Base-by-base conservation (phyloP, 2,113 vertebrate genomes). In the Ahaetulla prasina region DNA sequence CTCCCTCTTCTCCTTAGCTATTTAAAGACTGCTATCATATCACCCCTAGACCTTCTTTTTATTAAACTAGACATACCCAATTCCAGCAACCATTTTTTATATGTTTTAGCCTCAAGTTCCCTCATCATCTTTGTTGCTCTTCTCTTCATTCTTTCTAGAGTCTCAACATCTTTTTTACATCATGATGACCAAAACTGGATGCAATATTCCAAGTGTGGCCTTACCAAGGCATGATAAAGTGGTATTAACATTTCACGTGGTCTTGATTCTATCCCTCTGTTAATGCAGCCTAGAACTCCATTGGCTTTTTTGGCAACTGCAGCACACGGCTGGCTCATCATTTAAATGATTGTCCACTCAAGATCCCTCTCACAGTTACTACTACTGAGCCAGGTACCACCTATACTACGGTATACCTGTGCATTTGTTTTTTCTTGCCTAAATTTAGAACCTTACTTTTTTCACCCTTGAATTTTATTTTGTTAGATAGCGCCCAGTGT, bases 101-200 rank as follows among this genome's bases (percentile, higher is more conserved):
- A 60, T 30, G 7, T 11, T 60, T 63, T 63, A 63, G 27, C 27
- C 27, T 60, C 57, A 25, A 60, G 25, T 30, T 3, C 9, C 25
- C 25, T 30, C 0, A 30, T 63, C 57, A 30, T 63, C 27, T 63
- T 63, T 30, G 57, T 30, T 30, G 57, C 57, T 63, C 10, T 63
- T 63, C 10, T 63, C 57, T 63, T 27, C 3, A 30, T 27, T 63
- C 27, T 63, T 30, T 63, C 57, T 4, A 63, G 57, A 30, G 27
- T 63, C 57, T 63, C 27, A 1, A 63, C 57, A 63, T 63, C 25
- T 63, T 63, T 63, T 30, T 30, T 30, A 30, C 3, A 63, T 63
- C 0, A 1, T 63, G 27, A 27, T 2, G 1, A 30, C 1, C 57
- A 47, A 47, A 47, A 4, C 10, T 12, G 57, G 3, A 63, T 30